Conservation (phyloP, 2,113 vertebrate species). For the Orycteropus afer region DNA sequence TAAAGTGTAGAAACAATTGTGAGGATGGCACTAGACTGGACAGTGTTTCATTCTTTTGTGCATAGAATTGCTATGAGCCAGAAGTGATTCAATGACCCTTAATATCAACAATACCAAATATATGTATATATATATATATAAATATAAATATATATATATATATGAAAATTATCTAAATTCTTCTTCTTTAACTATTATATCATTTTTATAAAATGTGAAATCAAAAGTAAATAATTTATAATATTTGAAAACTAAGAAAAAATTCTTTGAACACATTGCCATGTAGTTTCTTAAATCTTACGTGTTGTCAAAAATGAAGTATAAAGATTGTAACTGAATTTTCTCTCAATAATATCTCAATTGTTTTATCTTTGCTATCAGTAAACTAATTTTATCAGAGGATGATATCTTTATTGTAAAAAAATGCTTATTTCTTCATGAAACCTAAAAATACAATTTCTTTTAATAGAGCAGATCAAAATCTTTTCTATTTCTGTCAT, state of each 20-base stretch:
- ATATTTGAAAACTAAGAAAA: background rate
- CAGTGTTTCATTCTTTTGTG: too few species aligned
- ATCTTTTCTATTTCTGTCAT: slow-evolving; percentile 45
- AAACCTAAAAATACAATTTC: background rate
- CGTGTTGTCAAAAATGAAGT: background rate
- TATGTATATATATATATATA: too few species aligned
- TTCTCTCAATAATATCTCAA: background rate
- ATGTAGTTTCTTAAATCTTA: background rate
- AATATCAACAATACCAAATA: too few species aligned
- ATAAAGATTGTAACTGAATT: background rate
- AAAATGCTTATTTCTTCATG: slow-evolving; percentile 16
- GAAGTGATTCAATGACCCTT: too few species aligned
- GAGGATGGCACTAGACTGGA: too few species aligned
- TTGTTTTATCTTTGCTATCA: background rate
- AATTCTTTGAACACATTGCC: background rate
- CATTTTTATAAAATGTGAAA: background rate
- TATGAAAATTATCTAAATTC: too few species aligned
- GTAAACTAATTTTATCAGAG: slow-evolving; percentile 35
- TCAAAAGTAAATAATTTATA: background rate
- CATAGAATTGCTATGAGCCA: too few species aligned
- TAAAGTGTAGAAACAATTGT: too few species aligned
- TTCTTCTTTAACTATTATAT: background rate
- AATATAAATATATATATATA: too few species aligned
- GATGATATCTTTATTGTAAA: slow-evolving; percentile 46
- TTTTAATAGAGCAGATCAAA: slow-evolving; percentile 49